Base-by-base conservation (phyloP, 2,113 vertebrate species). In the Collichthys lucidus region DNA sequence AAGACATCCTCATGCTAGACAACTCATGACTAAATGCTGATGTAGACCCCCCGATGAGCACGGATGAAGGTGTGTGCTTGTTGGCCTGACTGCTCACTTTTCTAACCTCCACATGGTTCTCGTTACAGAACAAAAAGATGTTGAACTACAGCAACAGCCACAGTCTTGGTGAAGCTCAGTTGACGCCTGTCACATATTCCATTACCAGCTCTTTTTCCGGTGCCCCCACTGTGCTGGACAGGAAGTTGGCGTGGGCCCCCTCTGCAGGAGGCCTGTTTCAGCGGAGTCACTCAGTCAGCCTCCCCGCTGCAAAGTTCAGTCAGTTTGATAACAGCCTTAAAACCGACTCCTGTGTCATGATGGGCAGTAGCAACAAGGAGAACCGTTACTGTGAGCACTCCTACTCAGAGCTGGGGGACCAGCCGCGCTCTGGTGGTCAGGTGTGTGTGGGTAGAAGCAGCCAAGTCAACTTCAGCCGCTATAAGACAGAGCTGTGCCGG, bases 401-500 rank as follows among this genome's bases (percentile, higher is more conserved):
- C 40, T 96, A 95, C 91, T 97, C 96, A 0, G 97, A 97, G 92
- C 95, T 94, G 1, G 96, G 95, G 0, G 96, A 97, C 79, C 86
- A 95, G 80, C 26, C 26, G 56, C n/a, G 2, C 3, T 93, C 77
- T 0, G 67, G 66, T 2, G 55, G 40, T 40, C 83, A 67, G 46
- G 50, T 2, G 3, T 59, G 70, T 10, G 49, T 56, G 31, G 59
- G 50, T 19, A 73, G 56, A 12, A 95, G 44, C 59, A 94, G 90
- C 92, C 96, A 96, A 91, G 95, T 96, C 88, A 97, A 97, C 85
- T 97, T 95, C 0, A 97, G 96, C 88, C 96, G 96, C 86, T 98
- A 98, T 91, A 98, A 98, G 92, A 97, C 97, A 0, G 97, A 97
- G 94, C 91, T 97, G 84, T 97, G 97, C 89, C 94, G 96, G 46